Base-by-base conservation (phyloP, 2,797 vertebrate species). In the Crenuchus spilurus region DNA sequence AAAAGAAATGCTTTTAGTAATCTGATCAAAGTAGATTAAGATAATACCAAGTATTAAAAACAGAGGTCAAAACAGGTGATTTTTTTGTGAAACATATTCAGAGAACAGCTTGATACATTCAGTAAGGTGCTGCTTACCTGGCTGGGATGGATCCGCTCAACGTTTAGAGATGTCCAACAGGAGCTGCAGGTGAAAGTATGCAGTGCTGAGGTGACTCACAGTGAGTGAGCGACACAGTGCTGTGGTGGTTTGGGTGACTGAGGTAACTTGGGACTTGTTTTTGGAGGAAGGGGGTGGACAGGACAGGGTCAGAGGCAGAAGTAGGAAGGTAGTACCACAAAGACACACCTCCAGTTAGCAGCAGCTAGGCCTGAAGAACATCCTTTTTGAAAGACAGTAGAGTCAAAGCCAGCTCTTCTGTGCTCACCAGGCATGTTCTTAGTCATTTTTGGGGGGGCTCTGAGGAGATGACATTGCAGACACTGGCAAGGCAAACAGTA, bases 301-400 rank as follows among this genome's bases (percentile, higher is more conserved):
- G 41, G 24, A 11, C 33, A 22, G 37, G n/a, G 8, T 16, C 42
- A 31, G 42, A 18, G n/a, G n/a, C n/a, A 20, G 35, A 18, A 39
- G 51, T n/a, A 26, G 51, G 61, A 69, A 42, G 33, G 41, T 71
- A 69, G 60, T 67, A n/a, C 46, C 14, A 13, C 18, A 33, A 58
- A 31, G 61, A 52, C 72, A 74, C 75, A 28, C 75, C 75, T 72
- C 75, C 62, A 13, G 14, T n/a, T 37, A 65, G 39, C 31, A 52
- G 37, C 2, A 44, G 24, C 22, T 0, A 39, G 30, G 54, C n/a
- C 28, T 55, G 35, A 37, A 37, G 10, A 10, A 37, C 35, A 37
- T 55, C 4, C 28, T 18, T 30, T 33, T 7, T 31, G 6, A 49
- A 22, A 14, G 54, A 9, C 30, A n/a, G n/a, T n/a, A n/a, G n/a